Conservation (phyloP, 2,113 vertebrate species). For the Podocnemis expansa region DNA sequence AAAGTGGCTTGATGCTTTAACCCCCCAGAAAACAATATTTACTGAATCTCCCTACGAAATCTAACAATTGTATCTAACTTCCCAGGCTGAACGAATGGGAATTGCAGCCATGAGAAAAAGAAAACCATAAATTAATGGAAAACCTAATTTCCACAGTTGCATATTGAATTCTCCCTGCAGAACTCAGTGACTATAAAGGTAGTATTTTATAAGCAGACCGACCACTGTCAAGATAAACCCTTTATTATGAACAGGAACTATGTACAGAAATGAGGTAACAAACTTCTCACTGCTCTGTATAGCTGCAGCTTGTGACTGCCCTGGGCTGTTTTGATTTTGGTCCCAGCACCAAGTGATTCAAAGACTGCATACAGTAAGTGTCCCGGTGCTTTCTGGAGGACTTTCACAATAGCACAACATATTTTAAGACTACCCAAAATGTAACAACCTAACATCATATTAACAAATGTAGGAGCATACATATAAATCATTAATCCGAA, state of each 20-base stretch:
- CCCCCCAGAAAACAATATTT: background rate
- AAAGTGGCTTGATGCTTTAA: background rate
- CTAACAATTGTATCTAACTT: background rate
- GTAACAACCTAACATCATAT: background rate
- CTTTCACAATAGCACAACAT: background rate
- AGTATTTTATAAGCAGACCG: background rate
- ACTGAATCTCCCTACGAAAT: background rate
- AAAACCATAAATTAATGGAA: background rate
- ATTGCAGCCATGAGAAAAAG: background rate
- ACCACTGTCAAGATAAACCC: background rate
- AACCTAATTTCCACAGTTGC: background rate
- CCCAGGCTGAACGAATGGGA: background rate
- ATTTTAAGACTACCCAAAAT: background rate
- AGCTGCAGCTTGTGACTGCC: background rate
- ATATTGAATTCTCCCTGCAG: background rate
- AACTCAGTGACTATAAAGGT: background rate
- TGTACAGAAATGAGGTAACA: background rate
- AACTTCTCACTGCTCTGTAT: background rate
- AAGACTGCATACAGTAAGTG: background rate
- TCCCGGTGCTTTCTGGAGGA: background rate
- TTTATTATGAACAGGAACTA: background rate
- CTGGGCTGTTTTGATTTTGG: background rate
- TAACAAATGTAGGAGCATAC: background rate
- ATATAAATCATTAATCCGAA: background rate
- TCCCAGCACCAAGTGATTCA: background rate